Conservation (phyloP, 1,140 invertebrate genomes). For the Charaxes varanes region DNA sequence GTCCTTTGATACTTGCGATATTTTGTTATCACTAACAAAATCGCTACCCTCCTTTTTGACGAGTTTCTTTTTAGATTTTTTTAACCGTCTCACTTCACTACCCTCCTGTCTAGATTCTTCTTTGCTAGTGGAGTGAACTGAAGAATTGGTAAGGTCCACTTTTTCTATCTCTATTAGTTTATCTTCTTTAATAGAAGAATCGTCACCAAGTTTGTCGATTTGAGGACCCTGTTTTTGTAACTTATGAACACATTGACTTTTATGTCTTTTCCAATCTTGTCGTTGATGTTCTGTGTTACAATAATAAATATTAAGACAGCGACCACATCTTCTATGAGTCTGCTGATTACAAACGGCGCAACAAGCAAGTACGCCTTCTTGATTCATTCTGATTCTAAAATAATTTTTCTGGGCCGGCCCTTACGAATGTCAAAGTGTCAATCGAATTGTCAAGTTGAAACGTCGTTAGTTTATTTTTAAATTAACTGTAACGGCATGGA, state of each 20-base stretch:
- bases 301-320: constrained; percentile 83
- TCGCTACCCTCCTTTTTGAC: constrained; percentile 35
- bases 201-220: constrained; percentile 37
- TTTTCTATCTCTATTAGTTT: constrained; percentile 21
- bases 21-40: constrained; percentile 39
- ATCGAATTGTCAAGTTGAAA: constrained; percentile 4
- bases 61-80: constrained; percentile 49
- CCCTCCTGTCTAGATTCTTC: constrained; percentile 15
- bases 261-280: constrained; percentile 84
- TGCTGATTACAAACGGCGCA: constrained; percentile 80
- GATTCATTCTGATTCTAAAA: constrained; percentile 63
- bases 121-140: constrained; percentile 10
- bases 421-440: constrained; percentile 14
- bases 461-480: constrained; percentile 11
- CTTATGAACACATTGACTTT: constrained; percentile 71
- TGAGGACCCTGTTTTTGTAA: constrained; percentile 45
- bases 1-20: constrained; percentile 24
- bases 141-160: constrained; percentile 12
- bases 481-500: constrained; percentile 2
- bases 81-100: constrained; percentile 41
- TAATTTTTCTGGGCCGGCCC: constrained; percentile 65
- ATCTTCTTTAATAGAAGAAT: constrained; percentile 31
- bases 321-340: constrained; percentile 82
- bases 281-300: constrained; percentile 87
- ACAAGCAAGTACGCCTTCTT: constrained; percentile 71